Percentiles rank a stretch among this genome's conserved stretches.
These are phyloP conservation scores for Philereme transversata DNA, from an alignment of 2,888 invertebrate species.

Conservation along the genomic window DNA sequence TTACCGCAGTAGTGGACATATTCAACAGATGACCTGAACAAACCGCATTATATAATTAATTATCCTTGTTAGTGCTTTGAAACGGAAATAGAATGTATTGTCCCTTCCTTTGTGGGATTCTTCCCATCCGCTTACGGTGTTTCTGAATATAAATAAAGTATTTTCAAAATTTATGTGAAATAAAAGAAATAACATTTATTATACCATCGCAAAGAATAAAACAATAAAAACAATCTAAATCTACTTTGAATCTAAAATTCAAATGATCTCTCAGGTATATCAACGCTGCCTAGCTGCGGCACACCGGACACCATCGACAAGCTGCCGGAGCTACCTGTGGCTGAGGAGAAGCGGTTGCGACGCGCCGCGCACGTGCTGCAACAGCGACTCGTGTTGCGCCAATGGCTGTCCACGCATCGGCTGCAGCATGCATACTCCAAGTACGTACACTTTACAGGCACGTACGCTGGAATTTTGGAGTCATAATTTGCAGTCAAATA, in stretches of 20 bases:
- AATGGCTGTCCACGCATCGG: slow-evolving; percentile 91
- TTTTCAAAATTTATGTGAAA: no score
- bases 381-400: slow-evolving; percentile 92
- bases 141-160: no score
- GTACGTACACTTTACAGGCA: slow-evolving; percentile 55
- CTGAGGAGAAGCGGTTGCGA: slow-evolving; percentile 92
- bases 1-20: slow-evolving; percentile 8
- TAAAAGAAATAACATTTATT: no score
- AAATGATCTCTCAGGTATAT: slow-evolving; percentile 86
- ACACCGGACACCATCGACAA: slow-evolving; percentile 88
- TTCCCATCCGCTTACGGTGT: no score
- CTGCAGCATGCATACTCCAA: slow-evolving; percentile 90
- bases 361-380: slow-evolving; percentile 92
- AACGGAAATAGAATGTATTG: no score
- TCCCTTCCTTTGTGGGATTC: no score
- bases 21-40: slow-evolving; percentile 16
- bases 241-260: no score
- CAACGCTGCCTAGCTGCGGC: slow-evolving; percentile 91
- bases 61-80: not conserved
- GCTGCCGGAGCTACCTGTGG: slow-evolving; percentile 91
- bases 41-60: not conserved
- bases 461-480: no score
- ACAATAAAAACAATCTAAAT: no score
- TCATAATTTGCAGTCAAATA: no score
- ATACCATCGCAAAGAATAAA: no score